Percentiles rank a stretch among this genome's conserved stretches.
Evolutionary conservation across 1,140 invertebrate species (phyloP).

Genomic region (Drosophila asahinai): DNA sequence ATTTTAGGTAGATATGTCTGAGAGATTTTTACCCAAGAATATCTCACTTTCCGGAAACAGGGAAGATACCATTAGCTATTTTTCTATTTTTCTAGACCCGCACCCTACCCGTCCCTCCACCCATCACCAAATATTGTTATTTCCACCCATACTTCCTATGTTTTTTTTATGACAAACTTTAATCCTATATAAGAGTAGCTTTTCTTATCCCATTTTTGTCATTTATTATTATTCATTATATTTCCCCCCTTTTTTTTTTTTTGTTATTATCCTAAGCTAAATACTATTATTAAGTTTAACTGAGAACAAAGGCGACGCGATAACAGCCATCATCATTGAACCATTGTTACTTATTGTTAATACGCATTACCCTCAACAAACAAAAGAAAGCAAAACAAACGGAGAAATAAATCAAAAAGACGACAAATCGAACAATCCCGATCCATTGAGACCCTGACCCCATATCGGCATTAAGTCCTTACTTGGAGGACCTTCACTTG

Average conservation of each 20-base stretch:
- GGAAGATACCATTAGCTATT: not conserved
- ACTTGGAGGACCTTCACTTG: slow-evolving; percentile 10
- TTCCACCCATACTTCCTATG: not conserved
- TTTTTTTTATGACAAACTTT: slow-evolving; percentile 1
- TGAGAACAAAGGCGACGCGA: slow-evolving; percentile 46
- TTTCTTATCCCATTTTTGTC: slow-evolving; percentile 9
- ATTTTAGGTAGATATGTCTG: slow-evolving; percentile 12
- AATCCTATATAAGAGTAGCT: not conserved
- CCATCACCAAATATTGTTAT: slow-evolving; percentile 16
- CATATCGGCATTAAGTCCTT: slow-evolving; percentile 29
- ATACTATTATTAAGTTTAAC: slow-evolving; percentile 37
- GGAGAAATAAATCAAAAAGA: slow-evolving; percentile 4
- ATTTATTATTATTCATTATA: slow-evolving; percentile 23
- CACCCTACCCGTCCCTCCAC: slow-evolving; percentile 7
- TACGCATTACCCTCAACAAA: slow-evolving; percentile 6
- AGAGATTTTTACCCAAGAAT: not conserved
- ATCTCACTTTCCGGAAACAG: no score
- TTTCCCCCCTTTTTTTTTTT: slow-evolving; percentile 9
- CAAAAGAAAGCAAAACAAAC: not conserved
- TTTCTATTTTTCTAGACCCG: slow-evolving; percentile 16
- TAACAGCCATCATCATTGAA: slow-evolving; percentile 25
- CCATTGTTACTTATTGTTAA: slow-evolving; percentile 56
- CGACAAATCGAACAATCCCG: slow-evolving; percentile 20
- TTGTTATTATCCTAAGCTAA: slow-evolving; percentile 33
- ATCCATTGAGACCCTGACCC: slow-evolving; percentile 9